Evolutionary conservation across 2,888 invertebrate species (phyloP).

Genomic region (Stenchaetothrips biformis): DNA sequence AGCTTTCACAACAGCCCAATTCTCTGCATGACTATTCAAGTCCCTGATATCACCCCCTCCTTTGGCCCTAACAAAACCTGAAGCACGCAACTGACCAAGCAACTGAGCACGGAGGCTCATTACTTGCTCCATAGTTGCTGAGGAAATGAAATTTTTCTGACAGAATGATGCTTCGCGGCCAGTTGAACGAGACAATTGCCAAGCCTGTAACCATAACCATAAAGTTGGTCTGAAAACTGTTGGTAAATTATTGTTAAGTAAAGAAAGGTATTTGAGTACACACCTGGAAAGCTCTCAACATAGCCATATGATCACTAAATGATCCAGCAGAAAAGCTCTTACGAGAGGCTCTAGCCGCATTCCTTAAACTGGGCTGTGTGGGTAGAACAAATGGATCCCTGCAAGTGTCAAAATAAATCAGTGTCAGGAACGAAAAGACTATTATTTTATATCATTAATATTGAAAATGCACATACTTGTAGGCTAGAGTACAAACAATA

Average conservation of each 20-base stretch:
- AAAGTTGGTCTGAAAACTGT: neutral
- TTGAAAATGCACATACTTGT: conserved; percentile 42
- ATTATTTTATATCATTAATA: neutral
- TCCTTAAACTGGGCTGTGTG: conserved; percentile 59
- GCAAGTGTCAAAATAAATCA: conserved; percentile 40
- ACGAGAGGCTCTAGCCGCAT: conserved; percentile 56
- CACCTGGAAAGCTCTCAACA: conserved; percentile 72
- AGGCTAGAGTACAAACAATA: conserved; percentile 79
- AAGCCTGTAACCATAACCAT: conserved; percentile 36
- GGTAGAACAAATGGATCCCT: conserved; percentile 77
- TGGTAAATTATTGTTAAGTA: neutral
- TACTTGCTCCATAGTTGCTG: conserved; percentile 85
- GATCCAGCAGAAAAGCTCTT: conserved; percentile 68
- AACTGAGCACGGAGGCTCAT: conserved; percentile 78
- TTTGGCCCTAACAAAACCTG: conserved; percentile 64
- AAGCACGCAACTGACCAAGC: conserved; percentile 69
- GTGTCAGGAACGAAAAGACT: neutral
- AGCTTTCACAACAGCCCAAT: conserved; percentile 88
- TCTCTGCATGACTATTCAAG: conserved; percentile 75
- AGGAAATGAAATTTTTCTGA: conserved; percentile 67
- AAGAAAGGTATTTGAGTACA: neutral
- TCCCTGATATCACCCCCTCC: conserved; percentile 66
- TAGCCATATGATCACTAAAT: conserved; percentile 84
- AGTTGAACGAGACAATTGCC: conserved; percentile 53
- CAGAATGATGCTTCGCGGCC: conserved; percentile 68